Conservation (phyloP, 1,140 invertebrate species). For the Conus ventricosus region DNA sequence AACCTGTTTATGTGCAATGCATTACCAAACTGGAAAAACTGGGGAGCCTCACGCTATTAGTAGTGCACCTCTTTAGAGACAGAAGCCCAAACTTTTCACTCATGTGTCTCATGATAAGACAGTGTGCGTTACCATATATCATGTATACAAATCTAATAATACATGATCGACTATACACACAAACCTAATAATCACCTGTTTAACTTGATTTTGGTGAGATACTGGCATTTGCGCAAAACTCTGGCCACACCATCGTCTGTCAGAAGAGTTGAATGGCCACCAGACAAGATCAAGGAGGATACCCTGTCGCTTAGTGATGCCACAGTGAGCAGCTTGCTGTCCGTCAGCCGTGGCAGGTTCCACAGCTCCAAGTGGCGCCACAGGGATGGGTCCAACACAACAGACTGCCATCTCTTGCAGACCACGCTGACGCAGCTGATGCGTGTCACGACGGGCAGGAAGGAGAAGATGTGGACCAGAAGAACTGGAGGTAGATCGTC, state of each 20-base stretch:
- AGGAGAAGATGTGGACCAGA: constrained; percentile 45
- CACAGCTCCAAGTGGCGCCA: constrained; percentile 46
- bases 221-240: constrained; percentile 31
- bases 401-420: constrained; percentile 50
- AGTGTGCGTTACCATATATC: too few relatives aligned
- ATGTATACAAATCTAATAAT: too few relatives aligned
- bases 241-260: constrained; percentile 35
- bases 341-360: constrained; percentile 41
- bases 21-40: too few relatives aligned
- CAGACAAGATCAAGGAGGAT: constrained; percentile 21
- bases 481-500: constrained; percentile 36
- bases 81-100: too few relatives aligned
- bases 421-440: constrained; percentile 40
- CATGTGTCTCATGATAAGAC: too few relatives aligned
- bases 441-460: constrained; percentile 38
- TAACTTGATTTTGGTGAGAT: constrained; percentile 38
- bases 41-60: too few relatives aligned
- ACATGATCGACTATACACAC: too few relatives aligned
- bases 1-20: too few relatives aligned
- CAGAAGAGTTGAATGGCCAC: constrained; percentile 8
- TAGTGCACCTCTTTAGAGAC: too few relatives aligned
- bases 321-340: constrained; percentile 37
- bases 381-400: constrained; percentile 43
- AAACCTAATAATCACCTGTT: constrained; percentile 36
- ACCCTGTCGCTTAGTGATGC: constrained; percentile 39